A percentile compares a stretch with the other conserved stretches of the same genome.
Conservation (phyloP, 2,113 vertebrate species). For the Melanotaenia duboulayi region DNA sequence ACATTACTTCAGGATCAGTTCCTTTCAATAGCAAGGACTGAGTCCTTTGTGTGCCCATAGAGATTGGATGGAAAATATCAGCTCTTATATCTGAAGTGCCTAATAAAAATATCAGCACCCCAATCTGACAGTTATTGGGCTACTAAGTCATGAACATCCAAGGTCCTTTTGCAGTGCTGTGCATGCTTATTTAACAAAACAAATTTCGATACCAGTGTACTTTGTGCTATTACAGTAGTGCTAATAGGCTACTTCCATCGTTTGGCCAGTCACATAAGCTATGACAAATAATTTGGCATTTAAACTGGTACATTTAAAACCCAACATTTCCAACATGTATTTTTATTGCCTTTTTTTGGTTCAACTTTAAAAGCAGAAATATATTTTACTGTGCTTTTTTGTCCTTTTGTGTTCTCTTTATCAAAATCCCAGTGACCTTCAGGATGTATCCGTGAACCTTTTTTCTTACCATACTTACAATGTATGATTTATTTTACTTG, state of each 20-base stretch:
- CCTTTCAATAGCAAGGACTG: slow-evolving; percentile 16
- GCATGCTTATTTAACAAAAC: neutral
- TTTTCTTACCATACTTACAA: too few species aligned
- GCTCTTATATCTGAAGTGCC: neutral
- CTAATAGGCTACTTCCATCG: neutral
- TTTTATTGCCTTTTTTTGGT: too few species aligned
- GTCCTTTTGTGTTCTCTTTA: too few species aligned
- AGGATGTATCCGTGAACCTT: too few species aligned
- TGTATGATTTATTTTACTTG: too few species aligned
- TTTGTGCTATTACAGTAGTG: too few species aligned
- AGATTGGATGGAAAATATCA: slow-evolving; percentile 1
- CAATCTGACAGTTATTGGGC: neutral
- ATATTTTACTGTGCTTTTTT: too few species aligned
- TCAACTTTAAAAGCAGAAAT: too few species aligned
- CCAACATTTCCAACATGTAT: too few species aligned
- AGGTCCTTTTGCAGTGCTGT: neutral
- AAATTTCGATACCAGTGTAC: too few species aligned
- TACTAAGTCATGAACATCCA: neutral
- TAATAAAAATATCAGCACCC: neutral
- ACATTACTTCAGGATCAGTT: slow-evolving; percentile 16
- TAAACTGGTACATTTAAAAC: too few species aligned
- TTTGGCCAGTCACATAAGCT: neutral
- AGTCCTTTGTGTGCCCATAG: neutral
- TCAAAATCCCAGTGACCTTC: too few species aligned
- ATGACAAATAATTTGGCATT: neutral